Percentiles rank a stretch among this genome's conserved stretches.
Evolutionary conservation across 2,113 vertebrate genomes (phyloP).

Genomic region (Oriolus oriolus): DNA sequence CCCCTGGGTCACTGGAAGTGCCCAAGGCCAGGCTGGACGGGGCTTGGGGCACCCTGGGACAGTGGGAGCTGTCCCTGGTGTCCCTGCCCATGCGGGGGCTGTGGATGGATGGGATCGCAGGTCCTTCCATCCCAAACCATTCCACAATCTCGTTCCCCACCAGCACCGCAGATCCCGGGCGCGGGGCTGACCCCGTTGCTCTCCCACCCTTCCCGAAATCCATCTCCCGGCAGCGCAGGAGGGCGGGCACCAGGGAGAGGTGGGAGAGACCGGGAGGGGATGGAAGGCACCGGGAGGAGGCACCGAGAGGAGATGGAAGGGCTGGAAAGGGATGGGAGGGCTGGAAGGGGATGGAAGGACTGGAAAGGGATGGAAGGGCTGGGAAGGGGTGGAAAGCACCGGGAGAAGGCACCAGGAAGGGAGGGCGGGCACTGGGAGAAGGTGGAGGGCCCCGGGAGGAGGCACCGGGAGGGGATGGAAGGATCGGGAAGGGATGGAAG

Average conservation of each 20-base stretch:
- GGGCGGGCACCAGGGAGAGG: neutral
- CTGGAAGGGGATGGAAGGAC: no score
- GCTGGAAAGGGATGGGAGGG: no score
- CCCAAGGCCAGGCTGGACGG: accelerated
- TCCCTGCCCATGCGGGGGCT: neutral
- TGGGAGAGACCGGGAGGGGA: no score
- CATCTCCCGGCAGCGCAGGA: accelerated
- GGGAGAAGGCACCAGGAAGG: accelerated
- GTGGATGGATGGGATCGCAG: neutral
- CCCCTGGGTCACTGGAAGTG: neutral
- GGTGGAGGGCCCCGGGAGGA: no score
- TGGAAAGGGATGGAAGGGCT: no score
- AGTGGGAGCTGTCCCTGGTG: no score
- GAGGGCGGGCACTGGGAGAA: no score
- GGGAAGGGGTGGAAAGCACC: neutral
- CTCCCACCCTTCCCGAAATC: neutral
- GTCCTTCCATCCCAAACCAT: neutral
- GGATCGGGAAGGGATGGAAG: no score
- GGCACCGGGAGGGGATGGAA: no score
- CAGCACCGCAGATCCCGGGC: accelerated
- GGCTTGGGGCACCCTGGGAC: accelerated
- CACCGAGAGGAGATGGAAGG: no score
- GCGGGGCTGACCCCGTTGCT: accelerated
- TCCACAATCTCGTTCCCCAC: neutral
- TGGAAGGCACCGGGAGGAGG: no score